Evolutionary conservation across 92 coral and sea anemone genomes (phyloP), one percentile per base, ranked within the genome.

Genomic region (Bergia sp.): DNA sequence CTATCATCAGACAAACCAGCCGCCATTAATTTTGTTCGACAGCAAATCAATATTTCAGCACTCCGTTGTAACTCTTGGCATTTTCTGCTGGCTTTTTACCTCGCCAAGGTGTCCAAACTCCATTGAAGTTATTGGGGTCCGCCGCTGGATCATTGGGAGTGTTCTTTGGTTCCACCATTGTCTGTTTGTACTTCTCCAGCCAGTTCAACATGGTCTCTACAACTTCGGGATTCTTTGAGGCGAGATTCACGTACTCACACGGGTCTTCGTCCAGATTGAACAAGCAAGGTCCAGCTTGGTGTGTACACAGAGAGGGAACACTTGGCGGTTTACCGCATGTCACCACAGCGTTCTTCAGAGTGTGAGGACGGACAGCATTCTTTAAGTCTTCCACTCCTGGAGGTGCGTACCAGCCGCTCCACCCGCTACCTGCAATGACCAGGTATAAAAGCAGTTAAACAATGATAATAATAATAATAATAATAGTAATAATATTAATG

Each of bases 361-460:
- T 82, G 57, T 87, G 75, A 21, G 88, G 90, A 38, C 89, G 58
- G 80, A 79, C 69, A 9, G 79, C 79, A 29, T 83, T 82, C 43
- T 91, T 77, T 16, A 81, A 18, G 53, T 77, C 88, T 39, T 92
- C 96, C 15, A 90, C 47, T 79, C 94, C 96, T 3, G 98, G 98
- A 11, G 98, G 98, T 18, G 96, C 92, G 61, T 95, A 95, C 96
- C 98, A 95, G 36, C 98, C 98, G 42, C 96, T 93, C 96, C 94
- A 90, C 0, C 86, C 76, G 23, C 81, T 29, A 15, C 92, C 98
- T 95, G 45, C 20, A 88, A 2, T 18, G 80, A 47, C 3, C 36
- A 88, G 41, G 11, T 11, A 64, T 16, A 9, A 29, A 37, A 65
- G 12, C 36, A 55, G 58, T 77, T 37, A 61, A 7, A 44, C 36